Evolutionary conservation across 2,888 invertebrate species (phyloP).

Genomic region (Pheosia gnoma): DNA sequence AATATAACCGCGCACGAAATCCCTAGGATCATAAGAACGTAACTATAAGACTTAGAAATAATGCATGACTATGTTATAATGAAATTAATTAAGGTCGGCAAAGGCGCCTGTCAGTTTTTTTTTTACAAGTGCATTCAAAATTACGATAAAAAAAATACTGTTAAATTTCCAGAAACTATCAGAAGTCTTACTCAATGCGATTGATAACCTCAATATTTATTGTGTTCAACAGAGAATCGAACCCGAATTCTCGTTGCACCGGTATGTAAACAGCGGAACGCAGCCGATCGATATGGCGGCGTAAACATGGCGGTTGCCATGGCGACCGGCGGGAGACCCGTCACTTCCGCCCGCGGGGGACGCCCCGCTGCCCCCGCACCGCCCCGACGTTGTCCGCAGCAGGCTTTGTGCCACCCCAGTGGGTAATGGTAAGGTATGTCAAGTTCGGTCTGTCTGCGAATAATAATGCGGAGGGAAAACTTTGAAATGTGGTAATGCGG

Average conservation of each 20-base stretch:
- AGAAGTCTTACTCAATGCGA: not conserved
- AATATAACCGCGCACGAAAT: no score
- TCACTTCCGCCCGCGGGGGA: slow-evolving; percentile 61
- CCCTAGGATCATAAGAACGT: no score
- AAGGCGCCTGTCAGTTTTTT: no score
- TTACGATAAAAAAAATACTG: no score
- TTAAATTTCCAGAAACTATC: not conserved
- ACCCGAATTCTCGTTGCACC: slow-evolving; percentile 42
- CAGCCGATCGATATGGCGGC: slow-evolving; percentile 77
- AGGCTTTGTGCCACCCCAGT: slow-evolving; percentile 40
- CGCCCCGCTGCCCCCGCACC: slow-evolving; percentile 15
- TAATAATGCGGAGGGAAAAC: slow-evolving; percentile 19
- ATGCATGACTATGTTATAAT: no score
- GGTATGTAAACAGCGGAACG: slow-evolving; percentile 71
- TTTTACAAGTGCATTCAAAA: no score
- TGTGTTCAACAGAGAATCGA: slow-evolving; percentile 29
- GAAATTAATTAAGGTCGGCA: no score
- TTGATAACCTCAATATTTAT: not conserved
- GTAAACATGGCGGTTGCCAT: slow-evolving; percentile 82
- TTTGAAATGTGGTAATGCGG: slow-evolving; percentile 8
- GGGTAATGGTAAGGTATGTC: slow-evolving; percentile 26
- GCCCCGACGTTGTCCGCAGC: slow-evolving; percentile 53
- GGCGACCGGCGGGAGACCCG: slow-evolving; percentile 72
- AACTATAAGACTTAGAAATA: no score
- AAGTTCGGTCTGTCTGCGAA: slow-evolving; percentile 37